A percentile compares a stretch with the other conserved stretches of the same genome.
Evolutionary conservation across 2,797 vertebrate species (phyloP).

Genomic region (Ctenopoma kingsleyae): DNA sequence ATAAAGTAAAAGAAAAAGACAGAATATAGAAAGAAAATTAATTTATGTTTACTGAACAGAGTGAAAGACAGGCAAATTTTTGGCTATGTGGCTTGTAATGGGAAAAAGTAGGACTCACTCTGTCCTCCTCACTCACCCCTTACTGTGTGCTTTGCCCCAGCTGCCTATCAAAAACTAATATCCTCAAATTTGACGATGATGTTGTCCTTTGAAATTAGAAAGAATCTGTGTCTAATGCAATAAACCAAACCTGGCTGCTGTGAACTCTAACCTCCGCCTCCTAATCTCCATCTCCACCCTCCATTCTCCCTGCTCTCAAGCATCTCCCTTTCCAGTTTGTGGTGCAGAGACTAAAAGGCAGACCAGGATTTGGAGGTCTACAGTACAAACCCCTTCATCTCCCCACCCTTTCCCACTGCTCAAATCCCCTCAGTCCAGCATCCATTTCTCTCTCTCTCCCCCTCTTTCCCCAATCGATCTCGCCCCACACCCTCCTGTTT

Average conservation of each 20-base stretch:
- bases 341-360: constrained; percentile 75
- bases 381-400: constrained; percentile 63
- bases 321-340: constrained; percentile 73
- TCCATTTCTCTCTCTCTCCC: constrained; percentile 14
- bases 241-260: constrained; percentile 87
- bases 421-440: constrained; percentile 38
- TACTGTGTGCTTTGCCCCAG: constrained; percentile 83
- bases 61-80: constrained; percentile 1
- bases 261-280: constrained; percentile 79
- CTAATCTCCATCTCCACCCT: constrained; percentile 61
- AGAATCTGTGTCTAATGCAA: constrained; percentile 92
- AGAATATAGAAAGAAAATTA: constrained; percentile 4
- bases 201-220: constrained; percentile 93
- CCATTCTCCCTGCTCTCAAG: constrained; percentile 42
- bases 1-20: not conserved
- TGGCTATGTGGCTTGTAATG: constrained; percentile 55
- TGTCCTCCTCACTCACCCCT: constrained; percentile 15
- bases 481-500: constrained; percentile 28
- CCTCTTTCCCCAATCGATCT: not conserved
- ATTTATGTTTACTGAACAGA: constrained; percentile 11
- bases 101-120: constrained; percentile 80
- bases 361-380: constrained; percentile 88
- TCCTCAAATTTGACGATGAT: constrained; percentile 88
- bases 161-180: constrained; percentile 90
- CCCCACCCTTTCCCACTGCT: constrained; percentile 24